A percentile compares a stretch with the other conserved stretches of the same genome.
Evolutionary conservation across 30 jellyfish, hydroid and myxozoan species (phyloP).

Genomic region (Aurelia aurita): DNA sequence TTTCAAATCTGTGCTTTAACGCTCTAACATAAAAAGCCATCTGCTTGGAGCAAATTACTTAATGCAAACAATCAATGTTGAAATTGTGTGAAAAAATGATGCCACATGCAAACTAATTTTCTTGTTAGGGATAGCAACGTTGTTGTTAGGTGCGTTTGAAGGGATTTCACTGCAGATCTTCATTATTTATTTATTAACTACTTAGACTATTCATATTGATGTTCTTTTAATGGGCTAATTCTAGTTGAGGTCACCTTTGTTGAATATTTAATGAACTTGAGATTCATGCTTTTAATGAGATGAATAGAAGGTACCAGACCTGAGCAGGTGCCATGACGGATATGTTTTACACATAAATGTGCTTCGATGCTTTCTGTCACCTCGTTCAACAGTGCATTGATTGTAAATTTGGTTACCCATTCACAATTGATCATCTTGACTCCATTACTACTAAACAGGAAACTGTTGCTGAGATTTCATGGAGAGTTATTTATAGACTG

Average conservation of each 20-base stretch:
- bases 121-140: background rate
- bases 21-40: background rate
- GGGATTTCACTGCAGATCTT: background rate
- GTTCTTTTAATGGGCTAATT: slow-evolving; percentile 31
- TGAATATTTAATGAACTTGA: slow-evolving; percentile 1
- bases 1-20: no score
- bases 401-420: no score
- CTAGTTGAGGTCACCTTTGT: background rate
- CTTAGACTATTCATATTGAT: background rate
- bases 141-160: background rate
- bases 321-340: background rate
- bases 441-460: no score
- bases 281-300: slow-evolving; percentile 17
- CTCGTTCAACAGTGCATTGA: no score
- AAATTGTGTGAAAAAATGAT: background rate
- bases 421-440: no score
- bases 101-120: background rate
- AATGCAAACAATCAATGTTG: background rate
- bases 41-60: background rate
- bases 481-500: no score
- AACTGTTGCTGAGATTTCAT: no score
- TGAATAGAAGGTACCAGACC: background rate
- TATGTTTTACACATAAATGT: no score
- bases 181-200: background rate
- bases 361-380: no score